Evolutionary conservation across 35 echinoderm and acorn worm genomes (phyloP), one percentile per base, ranked within the genome.

Genomic region (Patiria miniata): DNA sequence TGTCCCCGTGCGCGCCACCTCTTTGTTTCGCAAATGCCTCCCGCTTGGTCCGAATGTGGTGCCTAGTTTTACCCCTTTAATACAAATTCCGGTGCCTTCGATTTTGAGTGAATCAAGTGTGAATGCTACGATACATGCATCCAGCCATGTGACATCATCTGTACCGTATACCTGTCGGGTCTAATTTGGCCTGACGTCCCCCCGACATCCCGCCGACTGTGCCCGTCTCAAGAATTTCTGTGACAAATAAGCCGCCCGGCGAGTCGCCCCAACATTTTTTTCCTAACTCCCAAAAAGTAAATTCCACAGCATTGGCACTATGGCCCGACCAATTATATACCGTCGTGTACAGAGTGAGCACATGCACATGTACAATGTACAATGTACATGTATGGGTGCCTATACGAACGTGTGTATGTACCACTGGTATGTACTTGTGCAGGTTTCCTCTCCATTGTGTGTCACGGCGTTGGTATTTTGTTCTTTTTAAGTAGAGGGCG

Each of bases 191-290:
- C 21, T 30, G 65, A 73, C 26, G 34, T 73, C 19, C 9, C 65
- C 65, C 65, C 34, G 65, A 73, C 15, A 34, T 73, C 65, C 65
- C 65, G 34, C 65, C 65, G 65, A 73, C 65, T 73, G 65, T 30
- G 23, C 65, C 65, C 65, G 65, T 73, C 65, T 73, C 65, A 23
- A 34, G 65, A 73, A 73, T 73, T 73, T 73, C 65, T 4, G 65
- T 73, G 65, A 73, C 65, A 73, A 73, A 73, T 73, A 73, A 73
- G 65, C 65, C 65, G 65, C 65, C 65, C 65, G 15, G 65, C 65
- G 65, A 73, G 65, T 14, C 42, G 26, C 26, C 26, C 26, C 26
- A 73, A 30, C 65, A 22, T 28, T 29, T 73, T 30, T 73, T 30
- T 73, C 65, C 65, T 1, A 73, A 18, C 29, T 14, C 65, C 65